Evolutionary conservation across 2,797 vertebrate genomes (phyloP).

Genomic region (Chaenodraco wilsoni): DNA sequence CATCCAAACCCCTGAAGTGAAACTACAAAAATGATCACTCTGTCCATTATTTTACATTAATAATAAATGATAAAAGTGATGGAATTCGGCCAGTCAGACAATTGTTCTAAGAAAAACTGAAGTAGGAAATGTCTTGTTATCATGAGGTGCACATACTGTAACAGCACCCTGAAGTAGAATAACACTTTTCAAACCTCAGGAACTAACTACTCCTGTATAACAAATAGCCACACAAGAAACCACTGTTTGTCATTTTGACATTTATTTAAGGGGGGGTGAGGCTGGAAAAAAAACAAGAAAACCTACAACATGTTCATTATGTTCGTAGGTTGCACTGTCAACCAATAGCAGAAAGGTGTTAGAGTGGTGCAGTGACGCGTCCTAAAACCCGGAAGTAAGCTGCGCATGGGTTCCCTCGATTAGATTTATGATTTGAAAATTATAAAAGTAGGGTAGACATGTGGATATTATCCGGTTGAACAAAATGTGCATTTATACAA

Average conservation of each 20-base stretch:
- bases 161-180: not conserved
- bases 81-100: not conserved
- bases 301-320: not conserved
- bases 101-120: not conserved
- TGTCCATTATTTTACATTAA: slow-evolving; percentile 21
- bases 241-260: not conserved
- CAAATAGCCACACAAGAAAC: not conserved
- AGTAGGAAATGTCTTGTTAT: not conserved
- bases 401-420: no score
- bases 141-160: not conserved
- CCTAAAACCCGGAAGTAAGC: no score
- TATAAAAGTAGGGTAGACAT: no score
- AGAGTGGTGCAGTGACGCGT: no score
- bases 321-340: no score
- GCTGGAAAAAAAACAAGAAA: not conserved
- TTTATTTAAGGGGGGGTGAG: no score
- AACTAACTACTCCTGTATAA: not conserved
- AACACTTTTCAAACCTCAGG: not conserved
- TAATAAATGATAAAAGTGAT: slow-evolving; percentile 25
- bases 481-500: no score
- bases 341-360: no score
- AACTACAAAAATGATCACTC: slow-evolving; percentile 1
- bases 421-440: no score
- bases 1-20: not conserved
- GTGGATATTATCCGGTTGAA: no score